Base-by-base conservation (phyloP, 2,797 vertebrate species). In the Australoheros facetus region DNA sequence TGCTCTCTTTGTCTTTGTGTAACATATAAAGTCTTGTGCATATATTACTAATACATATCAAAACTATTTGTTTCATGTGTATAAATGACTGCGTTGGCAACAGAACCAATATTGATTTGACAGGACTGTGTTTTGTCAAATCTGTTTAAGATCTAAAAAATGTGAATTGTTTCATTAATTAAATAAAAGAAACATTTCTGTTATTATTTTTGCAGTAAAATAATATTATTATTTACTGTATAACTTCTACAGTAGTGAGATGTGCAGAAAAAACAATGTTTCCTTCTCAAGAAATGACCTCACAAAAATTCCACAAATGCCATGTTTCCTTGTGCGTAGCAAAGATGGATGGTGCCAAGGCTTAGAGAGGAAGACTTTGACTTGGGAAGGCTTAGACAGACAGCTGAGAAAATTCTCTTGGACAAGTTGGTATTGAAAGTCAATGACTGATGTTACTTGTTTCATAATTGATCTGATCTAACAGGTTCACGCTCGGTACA, bases 361-460 rank as follows among this genome's bases (percentile, higher is more conserved):
- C 77, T 77, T 34, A 62, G 42, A 28, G 64, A 71, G 78, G 7
- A 26, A 51, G 12, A 73, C 82, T 89, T 90, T 90, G 88, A 90
- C 91, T 88, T 21, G 73, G 28, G 32, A 58, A 58, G 42, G 48
- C 72, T 83, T 23, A 75, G 81, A 94, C 59, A 75, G 90, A 90
- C 86, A 90, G 91, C 83, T 84, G 79, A 62, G 85, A 86, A 85
- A 84, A 93, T 89, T 85, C 39, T 74, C 57, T 81, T 5, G 58
- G 92, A 93, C 91, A 91, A 69, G 84, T 16, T 21, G 66, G 66
- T 89, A 88, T 90, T 87, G 82, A 87, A 85, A 87, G 82, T 79
- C 83, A 79, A 53, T 89, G 88, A 88, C 57, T 78, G 80, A 89
- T 82, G 85, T 83, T 85, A 51, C 71, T 83, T 26, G 17, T 85